Evolutionary conservation across 1,140 invertebrate genomes (phyloP), one percentile per base, ranked within the genome.

Genomic region (Leptinotarsa undecemlineata): DNA sequence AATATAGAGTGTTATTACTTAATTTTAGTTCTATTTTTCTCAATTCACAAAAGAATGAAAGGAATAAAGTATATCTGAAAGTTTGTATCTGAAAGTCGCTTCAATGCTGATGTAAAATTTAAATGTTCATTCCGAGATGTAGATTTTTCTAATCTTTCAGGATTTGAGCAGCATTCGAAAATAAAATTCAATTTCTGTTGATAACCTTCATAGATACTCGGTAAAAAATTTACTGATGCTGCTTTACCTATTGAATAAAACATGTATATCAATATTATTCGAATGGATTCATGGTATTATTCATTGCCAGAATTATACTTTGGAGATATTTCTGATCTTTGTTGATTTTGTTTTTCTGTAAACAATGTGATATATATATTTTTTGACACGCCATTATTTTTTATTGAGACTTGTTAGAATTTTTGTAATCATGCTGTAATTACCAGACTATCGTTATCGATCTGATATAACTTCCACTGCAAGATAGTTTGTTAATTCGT

Each of bases 261-360:
- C n/a, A n/a, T n/a, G n/a, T n/a, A n/a, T 23, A 23, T 23, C 23
- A 23, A 23, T 23, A 23, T 23, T 3, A 23, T 23, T 23, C 23
- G 23, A 83, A 83, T 71, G 80, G 82, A 79, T 81, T 74, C 64
- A 80, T 75, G 68, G 81, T 80, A 33, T 72, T 71, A 19, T 21
- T 60, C 57, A 81, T 72, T 81, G 77, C 57, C 64, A 71, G 21
- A 73, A 69, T 69, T 17, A 64, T 21, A 64, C 63, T 64, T 23
- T 64, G 63, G 21, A 64, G 1, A 64, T 21, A 19, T 48, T 48
- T 69, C n/a, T 42, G 17, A 47, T 69, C 68, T 61, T 42, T 62
- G 42, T 75, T 64, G 20, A 71, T 63, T 72, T 64, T 20, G n/a
- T 57, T 42, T 4, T 48, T 23, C 19, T 63, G 1, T 51, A 64